These are phyloP conservation scores for Brevimyrus niger DNA, from an alignment of 2,113 vertebrate species.

Conservation along the genomic window DNA sequence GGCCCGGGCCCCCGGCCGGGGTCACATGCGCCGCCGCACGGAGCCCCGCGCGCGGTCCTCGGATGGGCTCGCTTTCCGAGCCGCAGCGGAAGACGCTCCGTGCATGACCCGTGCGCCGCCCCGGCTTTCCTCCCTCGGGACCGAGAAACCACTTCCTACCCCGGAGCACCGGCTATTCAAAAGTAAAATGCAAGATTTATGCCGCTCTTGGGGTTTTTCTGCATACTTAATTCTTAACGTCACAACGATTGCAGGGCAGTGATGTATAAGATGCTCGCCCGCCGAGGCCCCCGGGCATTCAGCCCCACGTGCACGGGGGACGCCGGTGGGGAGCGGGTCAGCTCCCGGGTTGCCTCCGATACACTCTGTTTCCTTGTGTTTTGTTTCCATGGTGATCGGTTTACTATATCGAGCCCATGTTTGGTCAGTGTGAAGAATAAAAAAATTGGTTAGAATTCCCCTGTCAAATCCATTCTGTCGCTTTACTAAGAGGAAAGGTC, in stretches of 20 bases:
- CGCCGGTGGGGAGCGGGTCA: neutral
- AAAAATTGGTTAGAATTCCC: neutral
- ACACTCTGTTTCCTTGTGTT: neutral
- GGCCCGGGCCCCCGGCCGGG: neutral
- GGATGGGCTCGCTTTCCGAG: neutral
- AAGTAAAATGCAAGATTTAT: conserved; percentile 49
- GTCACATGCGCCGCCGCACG: neutral
- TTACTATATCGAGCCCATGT: neutral
- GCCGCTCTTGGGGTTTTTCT: neutral
- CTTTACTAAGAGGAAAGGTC: neutral
- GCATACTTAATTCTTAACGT: neutral
- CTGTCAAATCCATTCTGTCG: neutral
- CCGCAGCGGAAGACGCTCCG: conserved; percentile 34
- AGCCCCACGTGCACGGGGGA: neutral
- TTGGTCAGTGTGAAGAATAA: neutral
- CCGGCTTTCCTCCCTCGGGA: conserved; percentile 52
- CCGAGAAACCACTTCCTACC: conserved; percentile 74
- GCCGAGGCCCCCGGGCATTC: neutral
- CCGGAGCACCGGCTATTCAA: conserved; percentile 41
- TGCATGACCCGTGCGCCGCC: conserved; percentile 46
- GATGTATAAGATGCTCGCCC: neutral
- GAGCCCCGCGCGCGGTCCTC: neutral
- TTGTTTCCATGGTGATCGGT: conserved; percentile 8
- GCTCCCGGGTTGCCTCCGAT: neutral
- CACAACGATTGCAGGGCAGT: neutral